Conservation (phyloP, 1,140 invertebrate genomes). For the Amyelois transitella region DNA sequence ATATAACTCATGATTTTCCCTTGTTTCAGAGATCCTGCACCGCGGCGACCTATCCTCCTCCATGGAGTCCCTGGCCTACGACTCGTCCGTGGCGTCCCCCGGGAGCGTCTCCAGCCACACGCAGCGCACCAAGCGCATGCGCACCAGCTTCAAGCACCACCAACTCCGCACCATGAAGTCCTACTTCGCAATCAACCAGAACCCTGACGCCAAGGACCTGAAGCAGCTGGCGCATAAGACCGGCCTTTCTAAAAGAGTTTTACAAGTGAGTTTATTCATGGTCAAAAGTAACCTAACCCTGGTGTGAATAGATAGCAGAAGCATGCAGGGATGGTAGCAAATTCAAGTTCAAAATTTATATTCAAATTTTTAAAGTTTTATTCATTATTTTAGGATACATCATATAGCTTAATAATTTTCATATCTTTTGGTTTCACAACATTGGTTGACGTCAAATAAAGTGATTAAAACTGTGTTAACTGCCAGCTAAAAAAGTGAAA, state of each 20-base stretch:
- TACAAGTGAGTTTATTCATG: conserved; percentile 84
- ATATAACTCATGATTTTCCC: not conserved
- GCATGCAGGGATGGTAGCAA: too few species aligned
- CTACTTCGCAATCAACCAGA: conserved; percentile 97
- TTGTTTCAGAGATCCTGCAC: conserved; percentile 80
- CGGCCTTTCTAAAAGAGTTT: conserved; percentile 94
- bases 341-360: too few species aligned
- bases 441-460: too few species aligned
- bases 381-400: too few species aligned
- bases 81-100: conserved; percentile 83
- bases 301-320: too few species aligned
- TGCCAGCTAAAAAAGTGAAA: too few species aligned
- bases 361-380: too few species aligned
- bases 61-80: conserved; percentile 85
- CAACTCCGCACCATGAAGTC: conserved; percentile 98
- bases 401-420: too few species aligned
- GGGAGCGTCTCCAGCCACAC: conserved; percentile 76
- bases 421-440: too few species aligned
- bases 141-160: conserved; percentile 98
- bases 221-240: conserved; percentile 97
- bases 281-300: too few species aligned
- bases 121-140: conserved; percentile 89
- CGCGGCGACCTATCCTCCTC: conserved; percentile 83
- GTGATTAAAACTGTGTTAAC: too few species aligned
- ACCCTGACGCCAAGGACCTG: conserved; percentile 96